Conservation (phyloP, 2,888 invertebrate genomes). For the Panorpa germanica region DNA sequence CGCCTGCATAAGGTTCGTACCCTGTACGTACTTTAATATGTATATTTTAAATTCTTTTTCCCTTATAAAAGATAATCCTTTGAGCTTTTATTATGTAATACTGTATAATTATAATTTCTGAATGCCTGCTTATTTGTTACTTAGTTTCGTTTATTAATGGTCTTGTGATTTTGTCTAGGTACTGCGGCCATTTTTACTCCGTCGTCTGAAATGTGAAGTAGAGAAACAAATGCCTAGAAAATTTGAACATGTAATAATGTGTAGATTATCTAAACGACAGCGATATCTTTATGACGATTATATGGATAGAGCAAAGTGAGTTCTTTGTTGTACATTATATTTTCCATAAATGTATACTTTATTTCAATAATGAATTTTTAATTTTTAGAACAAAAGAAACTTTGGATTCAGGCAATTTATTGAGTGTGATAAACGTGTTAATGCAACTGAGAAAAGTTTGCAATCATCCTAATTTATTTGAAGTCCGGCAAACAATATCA, state of each 20-base stretch:
- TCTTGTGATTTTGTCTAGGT: slow-evolving; percentile 36
- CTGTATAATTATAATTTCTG: too few relatives aligned
- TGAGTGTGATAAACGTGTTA: slow-evolving; percentile 89
- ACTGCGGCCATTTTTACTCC: slow-evolving; percentile 78
- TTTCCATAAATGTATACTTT: slow-evolving; percentile 6
- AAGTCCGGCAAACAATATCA: slow-evolving; percentile 85
- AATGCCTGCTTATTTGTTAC: slow-evolving; percentile 12
- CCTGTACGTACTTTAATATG: slow-evolving; percentile 13
- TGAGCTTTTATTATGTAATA: too few relatives aligned
- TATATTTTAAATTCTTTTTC: background rate
- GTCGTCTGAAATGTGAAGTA: slow-evolving; percentile 84
- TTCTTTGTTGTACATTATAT: slow-evolving; percentile 13
- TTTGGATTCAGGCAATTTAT: slow-evolving; percentile 76
- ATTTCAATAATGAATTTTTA: slow-evolving; percentile 10
- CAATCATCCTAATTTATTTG: slow-evolving; percentile 96
- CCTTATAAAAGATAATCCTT: background rate
- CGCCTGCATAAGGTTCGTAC: slow-evolving; percentile 67
- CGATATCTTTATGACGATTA: slow-evolving; percentile 97
- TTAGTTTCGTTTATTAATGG: slow-evolving; percentile 9
- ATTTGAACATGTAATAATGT: slow-evolving; percentile 88
- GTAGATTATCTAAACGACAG: slow-evolving; percentile 87
- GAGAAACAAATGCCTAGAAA: slow-evolving; percentile 96
- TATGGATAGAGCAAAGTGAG: slow-evolving; percentile 88
- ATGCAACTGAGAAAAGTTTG: slow-evolving; percentile 97
- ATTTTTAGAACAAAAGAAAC: slow-evolving; percentile 75